Evolutionary conservation across 2,113 vertebrate species (phyloP), one percentile per base, ranked within the genome.

Genomic region (Caretta caretta): DNA sequence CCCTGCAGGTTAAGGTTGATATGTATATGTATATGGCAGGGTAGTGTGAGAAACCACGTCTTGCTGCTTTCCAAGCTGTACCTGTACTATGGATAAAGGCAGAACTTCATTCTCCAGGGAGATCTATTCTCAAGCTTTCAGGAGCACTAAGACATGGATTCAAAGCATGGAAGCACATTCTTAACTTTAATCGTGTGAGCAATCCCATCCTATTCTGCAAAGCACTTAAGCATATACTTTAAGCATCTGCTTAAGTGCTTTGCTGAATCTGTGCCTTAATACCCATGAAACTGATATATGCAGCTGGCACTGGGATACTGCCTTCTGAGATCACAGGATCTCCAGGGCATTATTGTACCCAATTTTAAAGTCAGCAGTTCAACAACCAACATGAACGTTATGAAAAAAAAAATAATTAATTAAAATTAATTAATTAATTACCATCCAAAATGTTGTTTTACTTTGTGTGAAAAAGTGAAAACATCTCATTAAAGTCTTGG

Each of bases 231-330:
- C 86, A 24, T 14, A 53, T 20, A 25, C 49, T 85, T 57, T 1
- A 87, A 46, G 56, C 42, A 56, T 10, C 24, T 38, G n/a, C n/a
- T 84, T 80, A 62, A 85, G n/a, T 2, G 13, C 93, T 89, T 25
- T 53, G 48, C 20, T 84, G 31, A 51, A 75, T 65, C 14, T 0
- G 5, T 38, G 14, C 24, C 24, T 24, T 20, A 83, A 78, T 27
- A 38, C 0, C 25, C 65, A 10, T 4, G 42, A 62, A 79, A 62
- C 38, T 89, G 75, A 48, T 82, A 92, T 13, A 38, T 0, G 14
- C 0, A 6, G 19, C 19, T 57, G 65, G 89, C 59, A 86, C 0
- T 0, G 0, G 10, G 4, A 12, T 1, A 0, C 54, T 93, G 79
- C 11, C 38, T 48, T 56, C 65, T 31, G 72, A 80, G 93, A 90